A percentile compares a stretch with the other conserved stretches of the same genome.
These are phyloP conservation scores for Elephas maximus DNA, from an alignment of 2,113 vertebrate genomes.

Conservation along the genomic window DNA sequence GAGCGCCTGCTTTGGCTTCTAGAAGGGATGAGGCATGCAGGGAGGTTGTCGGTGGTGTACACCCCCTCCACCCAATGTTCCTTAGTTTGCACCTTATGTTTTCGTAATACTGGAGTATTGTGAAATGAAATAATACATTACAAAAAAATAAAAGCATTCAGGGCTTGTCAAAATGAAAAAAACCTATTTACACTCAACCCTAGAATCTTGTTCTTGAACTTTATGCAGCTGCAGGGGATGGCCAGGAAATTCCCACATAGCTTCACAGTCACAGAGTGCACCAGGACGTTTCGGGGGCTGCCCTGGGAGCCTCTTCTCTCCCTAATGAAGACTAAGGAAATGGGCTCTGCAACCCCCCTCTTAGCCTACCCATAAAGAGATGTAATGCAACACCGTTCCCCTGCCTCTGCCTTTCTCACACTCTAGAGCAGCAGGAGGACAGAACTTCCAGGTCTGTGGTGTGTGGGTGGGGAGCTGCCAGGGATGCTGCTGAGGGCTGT, in stretches of 20 bases:
- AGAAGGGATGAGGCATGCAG: not conserved
- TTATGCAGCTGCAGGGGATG: not conserved
- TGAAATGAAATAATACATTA: slow-evolving; percentile 79
- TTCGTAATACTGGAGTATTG: slow-evolving; percentile 62
- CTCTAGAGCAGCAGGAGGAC: not conserved
- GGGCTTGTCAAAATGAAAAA: slow-evolving; percentile 61
- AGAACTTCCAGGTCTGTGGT: rapidly evolving
- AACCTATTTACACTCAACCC: slow-evolving; percentile 36
- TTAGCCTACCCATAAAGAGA: not conserved
- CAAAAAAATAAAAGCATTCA: slow-evolving; percentile 29
- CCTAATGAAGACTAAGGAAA: not conserved
- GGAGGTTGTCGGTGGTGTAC: not conserved
- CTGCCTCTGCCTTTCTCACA: not conserved
- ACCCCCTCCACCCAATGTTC: not conserved
- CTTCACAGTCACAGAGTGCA: not conserved
- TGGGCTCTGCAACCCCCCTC: not conserved
- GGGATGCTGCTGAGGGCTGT: not conserved
- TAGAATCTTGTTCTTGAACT: not conserved
- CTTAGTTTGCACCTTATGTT: not conserved
- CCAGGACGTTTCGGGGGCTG: not conserved
- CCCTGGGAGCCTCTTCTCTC: not conserved
- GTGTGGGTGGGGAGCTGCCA: not conserved
- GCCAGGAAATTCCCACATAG: no score
- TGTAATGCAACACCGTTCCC: not conserved
- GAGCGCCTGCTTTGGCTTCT: not conserved